These are phyloP conservation scores for Sebastes kiyomatsui DNA, from an alignment of 2,797 vertebrate genomes.

Conservation along the genomic window DNA sequence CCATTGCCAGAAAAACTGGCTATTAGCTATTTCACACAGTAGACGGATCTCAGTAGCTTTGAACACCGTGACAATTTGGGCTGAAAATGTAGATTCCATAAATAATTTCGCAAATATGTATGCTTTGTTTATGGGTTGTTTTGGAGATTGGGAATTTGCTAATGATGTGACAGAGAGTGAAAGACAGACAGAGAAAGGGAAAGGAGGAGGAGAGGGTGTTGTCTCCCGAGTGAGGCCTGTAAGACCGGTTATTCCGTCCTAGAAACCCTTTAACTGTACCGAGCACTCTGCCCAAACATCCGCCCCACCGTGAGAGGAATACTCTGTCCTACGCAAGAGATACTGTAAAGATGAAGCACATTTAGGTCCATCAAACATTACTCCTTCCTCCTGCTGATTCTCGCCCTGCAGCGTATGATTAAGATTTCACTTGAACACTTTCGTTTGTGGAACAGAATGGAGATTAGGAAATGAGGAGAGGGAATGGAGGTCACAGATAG, in stretches of 20 bases:
- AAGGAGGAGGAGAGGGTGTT: conserved; percentile 47
- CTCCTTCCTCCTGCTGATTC: conserved; percentile 43
- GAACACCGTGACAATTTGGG: conserved; percentile 19
- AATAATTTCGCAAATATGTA: conserved; percentile 23
- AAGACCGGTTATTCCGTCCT: conserved; percentile 68
- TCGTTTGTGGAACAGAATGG: conserved; percentile 44
- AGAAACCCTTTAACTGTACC: conserved; percentile 58
- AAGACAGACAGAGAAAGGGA: conserved; percentile 14
- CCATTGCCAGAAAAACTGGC: conserved; percentile 46
- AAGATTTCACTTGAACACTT: conserved; percentile 46
- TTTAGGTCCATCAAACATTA: conserved; percentile 53
- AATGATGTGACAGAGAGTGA: conserved; percentile 10
- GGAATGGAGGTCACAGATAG: conserved; percentile 15
- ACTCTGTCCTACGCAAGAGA: conserved; percentile 15
- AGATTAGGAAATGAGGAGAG: conserved; percentile 38
- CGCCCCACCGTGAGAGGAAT: conserved; percentile 46
- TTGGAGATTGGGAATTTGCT: conserved; percentile 4
- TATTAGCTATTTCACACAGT: conserved; percentile 43
- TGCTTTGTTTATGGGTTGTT: background rate
- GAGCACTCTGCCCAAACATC: conserved; percentile 52
- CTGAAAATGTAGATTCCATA: conserved; percentile 6
- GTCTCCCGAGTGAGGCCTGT: conserved; percentile 54
- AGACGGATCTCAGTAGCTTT: conserved; percentile 16
- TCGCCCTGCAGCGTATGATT: conserved; percentile 43
- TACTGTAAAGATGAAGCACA: conserved; percentile 25